A percentile compares a stretch with the other conserved stretches of the same genome.
These are phyloP conservation scores for Heliconius ethilla DNA, from an alignment of 2,888 invertebrate species.

Conservation along the genomic window DNA sequence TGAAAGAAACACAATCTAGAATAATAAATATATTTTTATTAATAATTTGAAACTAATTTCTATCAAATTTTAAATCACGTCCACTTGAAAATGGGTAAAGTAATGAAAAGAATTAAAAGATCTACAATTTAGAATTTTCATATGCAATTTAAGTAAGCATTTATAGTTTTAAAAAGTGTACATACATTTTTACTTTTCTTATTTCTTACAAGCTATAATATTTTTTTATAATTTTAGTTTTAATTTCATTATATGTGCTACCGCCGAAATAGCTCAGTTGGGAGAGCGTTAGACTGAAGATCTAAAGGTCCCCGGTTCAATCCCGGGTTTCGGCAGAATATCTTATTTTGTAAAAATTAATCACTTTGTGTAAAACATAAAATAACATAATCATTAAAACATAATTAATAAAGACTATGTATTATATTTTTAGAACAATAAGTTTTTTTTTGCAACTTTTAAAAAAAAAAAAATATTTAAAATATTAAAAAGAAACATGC, in stretches of 20 bases:
- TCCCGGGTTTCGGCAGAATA: conserved; percentile 20
- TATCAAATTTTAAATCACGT: not conserved
- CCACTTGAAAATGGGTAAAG: not conserved
- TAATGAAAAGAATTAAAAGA: not conserved
- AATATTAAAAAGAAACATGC: conserved; percentile 38
- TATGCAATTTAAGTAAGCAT: no score
- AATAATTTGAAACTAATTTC: not conserved
- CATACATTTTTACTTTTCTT: not conserved
- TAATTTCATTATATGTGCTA: not conserved
- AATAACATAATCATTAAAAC: not conserved
- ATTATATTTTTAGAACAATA: no score
- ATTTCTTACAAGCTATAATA: not conserved
- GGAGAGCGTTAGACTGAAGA: conserved; percentile 1
- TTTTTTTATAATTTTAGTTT: not conserved
- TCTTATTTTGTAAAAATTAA: not conserved
- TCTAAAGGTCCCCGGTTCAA: conserved; percentile 25
- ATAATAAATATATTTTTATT: not conserved
- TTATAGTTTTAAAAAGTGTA: no score
- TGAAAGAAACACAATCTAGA: not conserved
- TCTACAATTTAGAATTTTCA: not conserved
- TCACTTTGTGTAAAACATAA: not conserved
- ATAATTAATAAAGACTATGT: no score
- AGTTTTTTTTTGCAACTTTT: no score
- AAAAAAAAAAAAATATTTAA: no score
- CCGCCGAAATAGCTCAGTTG: conserved; percentile 26